phyloP scores from a whole-genome alignment of 2,113 vertebrate genomes.

The Marmota monax region DNA sequence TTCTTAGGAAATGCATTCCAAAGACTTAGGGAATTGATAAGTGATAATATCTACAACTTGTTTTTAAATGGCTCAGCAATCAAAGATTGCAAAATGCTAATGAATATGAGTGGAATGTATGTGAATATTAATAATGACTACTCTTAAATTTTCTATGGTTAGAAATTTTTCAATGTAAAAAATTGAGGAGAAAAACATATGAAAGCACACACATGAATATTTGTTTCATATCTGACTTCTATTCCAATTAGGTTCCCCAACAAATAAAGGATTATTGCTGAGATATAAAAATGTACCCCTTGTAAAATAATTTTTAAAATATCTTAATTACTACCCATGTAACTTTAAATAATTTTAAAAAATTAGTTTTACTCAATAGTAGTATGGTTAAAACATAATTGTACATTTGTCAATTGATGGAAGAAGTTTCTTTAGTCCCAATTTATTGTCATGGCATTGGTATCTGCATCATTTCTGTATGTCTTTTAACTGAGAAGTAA shows the following conservation, averaged over 20 bases:
- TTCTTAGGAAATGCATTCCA: too few species aligned
- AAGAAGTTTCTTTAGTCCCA: not conserved
- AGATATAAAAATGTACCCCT: not conserved
- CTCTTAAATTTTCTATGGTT: too few species aligned
- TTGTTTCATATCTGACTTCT: too few species aligned
- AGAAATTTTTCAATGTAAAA: too few species aligned
- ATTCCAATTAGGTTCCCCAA: not conserved
- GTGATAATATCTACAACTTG: too few species aligned
- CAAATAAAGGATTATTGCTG: not conserved
- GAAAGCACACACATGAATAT: too few species aligned
- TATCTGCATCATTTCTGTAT: not conserved
- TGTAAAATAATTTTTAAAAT: not conserved
- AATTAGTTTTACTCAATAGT: not conserved
- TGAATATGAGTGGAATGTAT: too few species aligned
- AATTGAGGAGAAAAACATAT: too few species aligned
- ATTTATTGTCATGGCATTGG: not conserved
- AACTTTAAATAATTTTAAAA: not conserved
- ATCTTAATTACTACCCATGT: not conserved
- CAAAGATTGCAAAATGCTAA: too few species aligned
- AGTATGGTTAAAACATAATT: not conserved
- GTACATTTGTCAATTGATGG: not conserved
- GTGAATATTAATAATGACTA: too few species aligned
- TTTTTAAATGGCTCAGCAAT: too few species aligned
- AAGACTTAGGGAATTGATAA: too few species aligned
- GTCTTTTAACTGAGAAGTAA: not conserved